Base-by-base conservation (phyloP, 2,888 invertebrate genomes). In the Bhutanitis thaidina region DNA sequence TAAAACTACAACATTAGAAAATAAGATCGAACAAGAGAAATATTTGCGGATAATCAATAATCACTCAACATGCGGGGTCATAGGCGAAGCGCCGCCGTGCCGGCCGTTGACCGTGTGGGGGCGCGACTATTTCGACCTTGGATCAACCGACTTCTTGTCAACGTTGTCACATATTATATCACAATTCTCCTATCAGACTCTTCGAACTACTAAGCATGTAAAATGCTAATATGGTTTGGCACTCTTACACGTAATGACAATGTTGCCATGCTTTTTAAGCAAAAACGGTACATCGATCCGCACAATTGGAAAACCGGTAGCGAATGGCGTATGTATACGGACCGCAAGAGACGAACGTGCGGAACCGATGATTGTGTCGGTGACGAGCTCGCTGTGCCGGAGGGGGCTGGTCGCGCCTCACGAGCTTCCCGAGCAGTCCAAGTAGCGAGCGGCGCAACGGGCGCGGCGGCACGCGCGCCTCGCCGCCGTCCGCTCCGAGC, bases 401-500 rank as follows among this genome's bases (percentile, higher is more conserved):
- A 72, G 85, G 74, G 71, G 88, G 71, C 77, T 85, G 78, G 75
- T 87, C 77, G 72, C 90, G 80, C 62, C 91, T 80, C 71, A 92
- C 92, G 72, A 92, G 83, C 77, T 92, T 92, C 64, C 92, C 92
- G 61, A 93, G 87, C 67, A 92, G 90, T 57, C 91, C 91, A 65
- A 93, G 90, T 69, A 94, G 89, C 58, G 93, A 93, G 74, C 93
- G 92, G 64, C 93, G 90, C 66, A 93, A 90, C 90, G 94, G 74
- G 92, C 93, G 78, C 93, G 93, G 77, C 92, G 93, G 59, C 92
- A 92, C 62, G 92, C 94, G 94, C 34, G 34, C 34, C 93, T 74
- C 93, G 89, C 77, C 93, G 91, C 93, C 94, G 91, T 94, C 94
- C 52, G 93, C 94, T 61, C 94, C 94, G 93, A 95, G 94, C 80